Conservation (phyloP, 37 sponge, comb jelly and placozoan species). For the Agelas oroides region DNA sequence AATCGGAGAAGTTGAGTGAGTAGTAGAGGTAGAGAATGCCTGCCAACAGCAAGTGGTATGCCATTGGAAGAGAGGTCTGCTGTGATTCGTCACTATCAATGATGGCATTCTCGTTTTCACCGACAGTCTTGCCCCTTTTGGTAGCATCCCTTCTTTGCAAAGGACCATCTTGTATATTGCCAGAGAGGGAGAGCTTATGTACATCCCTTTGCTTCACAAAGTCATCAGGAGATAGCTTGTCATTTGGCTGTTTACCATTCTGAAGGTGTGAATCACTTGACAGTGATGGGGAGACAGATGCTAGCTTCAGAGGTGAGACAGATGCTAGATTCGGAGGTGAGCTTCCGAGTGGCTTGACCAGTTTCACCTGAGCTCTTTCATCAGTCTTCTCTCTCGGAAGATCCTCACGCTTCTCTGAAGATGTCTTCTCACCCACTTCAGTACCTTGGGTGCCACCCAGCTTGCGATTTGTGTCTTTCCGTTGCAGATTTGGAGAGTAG, state of each 20-base stretch:
- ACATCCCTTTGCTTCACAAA: no score
- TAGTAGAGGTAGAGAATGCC: conserved; percentile 66
- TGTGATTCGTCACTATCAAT: background rate
- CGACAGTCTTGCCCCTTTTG: background rate
- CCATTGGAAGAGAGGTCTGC: background rate
- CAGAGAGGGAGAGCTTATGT: no score
- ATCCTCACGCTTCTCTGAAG: background rate
- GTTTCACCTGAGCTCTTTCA: background rate
- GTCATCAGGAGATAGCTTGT: no score
- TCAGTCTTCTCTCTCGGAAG: no score
- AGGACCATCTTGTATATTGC: no score
- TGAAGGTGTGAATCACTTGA: no score
- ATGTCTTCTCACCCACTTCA: background rate
- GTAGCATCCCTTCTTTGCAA: background rate
- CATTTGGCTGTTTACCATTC: no score
- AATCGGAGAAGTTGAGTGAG: conserved; percentile 58
- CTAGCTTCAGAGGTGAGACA: no score
- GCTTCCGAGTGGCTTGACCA: background rate
- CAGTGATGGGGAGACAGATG: no score
- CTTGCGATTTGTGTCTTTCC: background rate
- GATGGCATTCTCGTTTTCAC: background rate
- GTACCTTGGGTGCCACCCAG: background rate
- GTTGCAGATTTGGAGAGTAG: background rate
- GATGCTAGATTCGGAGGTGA: background rate
- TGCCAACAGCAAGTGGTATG: conserved; percentile 16